Percentiles rank a stretch among this genome's conserved stretches.
Evolutionary conservation across 2,888 invertebrate genomes (phyloP).

Genomic region (Dione juno): DNA sequence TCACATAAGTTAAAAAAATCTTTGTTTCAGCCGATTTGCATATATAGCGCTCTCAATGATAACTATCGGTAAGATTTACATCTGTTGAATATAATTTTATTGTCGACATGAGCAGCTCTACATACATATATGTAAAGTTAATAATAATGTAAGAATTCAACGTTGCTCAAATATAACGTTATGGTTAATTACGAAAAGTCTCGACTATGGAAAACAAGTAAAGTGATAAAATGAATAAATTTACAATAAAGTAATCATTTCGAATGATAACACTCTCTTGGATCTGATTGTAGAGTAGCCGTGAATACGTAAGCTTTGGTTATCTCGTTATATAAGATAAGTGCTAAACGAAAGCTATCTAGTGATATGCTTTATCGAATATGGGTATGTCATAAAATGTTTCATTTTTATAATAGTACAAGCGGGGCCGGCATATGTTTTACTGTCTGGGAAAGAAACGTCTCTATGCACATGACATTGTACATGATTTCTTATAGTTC

Average conservation of each 20-base stretch:
- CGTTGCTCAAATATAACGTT: slow-evolving; percentile 4
- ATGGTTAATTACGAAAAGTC: slow-evolving; percentile 1
- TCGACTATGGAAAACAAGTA: neutral
- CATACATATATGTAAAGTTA: neutral
- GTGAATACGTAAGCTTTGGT: neutral
- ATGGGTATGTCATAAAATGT: neutral
- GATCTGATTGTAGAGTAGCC: neutral
- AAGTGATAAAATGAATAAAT: neutral
- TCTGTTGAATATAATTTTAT: neutral
- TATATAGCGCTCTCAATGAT: slow-evolving; percentile 24
- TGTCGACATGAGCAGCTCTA: neutral
- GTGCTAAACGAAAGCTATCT: slow-evolving; percentile 10
- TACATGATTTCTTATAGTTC: no score
- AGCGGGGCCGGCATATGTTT: no score
- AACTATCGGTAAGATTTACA: slow-evolving; percentile 22
- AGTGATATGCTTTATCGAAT: neutral
- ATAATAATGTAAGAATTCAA: neutral
- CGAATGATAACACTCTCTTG: slow-evolving; percentile 9
- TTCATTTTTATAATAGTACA: neutral
- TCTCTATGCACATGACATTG: no score
- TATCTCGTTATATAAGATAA: neutral
- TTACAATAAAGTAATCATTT: slow-evolving; percentile 12
- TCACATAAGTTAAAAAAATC: neutral
- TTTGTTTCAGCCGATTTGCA: slow-evolving; percentile 28
- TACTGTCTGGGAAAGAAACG: no score